These are phyloP conservation scores for Apamea epomidion DNA, from an alignment of 2,888 invertebrate species.

Conservation along the genomic window DNA sequence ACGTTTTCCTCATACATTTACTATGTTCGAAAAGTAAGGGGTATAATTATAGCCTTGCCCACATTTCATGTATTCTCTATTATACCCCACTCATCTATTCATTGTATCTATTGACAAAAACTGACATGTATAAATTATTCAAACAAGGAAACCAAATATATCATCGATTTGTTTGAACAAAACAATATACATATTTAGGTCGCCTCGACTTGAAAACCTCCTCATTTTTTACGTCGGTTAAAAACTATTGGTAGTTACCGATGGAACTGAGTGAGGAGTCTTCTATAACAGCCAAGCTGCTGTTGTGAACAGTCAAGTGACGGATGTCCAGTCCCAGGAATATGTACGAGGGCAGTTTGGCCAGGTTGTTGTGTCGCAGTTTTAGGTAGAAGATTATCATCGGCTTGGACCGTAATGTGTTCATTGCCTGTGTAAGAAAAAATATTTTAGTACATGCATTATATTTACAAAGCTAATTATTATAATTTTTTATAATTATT, in stretches of 20 bases:
- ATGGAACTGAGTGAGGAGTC: slow-evolving; percentile 96
- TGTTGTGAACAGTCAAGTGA: slow-evolving; percentile 96
- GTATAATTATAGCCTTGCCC: background rate
- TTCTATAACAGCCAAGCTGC: slow-evolving; percentile 96
- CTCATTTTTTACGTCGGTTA: background rate
- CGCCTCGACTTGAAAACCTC: background rate
- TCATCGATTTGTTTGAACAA: slow-evolving; percentile 14
- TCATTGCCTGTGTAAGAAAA: slow-evolving; percentile 92
- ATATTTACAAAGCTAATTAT: background rate
- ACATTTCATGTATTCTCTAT: background rate
- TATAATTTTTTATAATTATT: too few species aligned
- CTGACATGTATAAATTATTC: background rate
- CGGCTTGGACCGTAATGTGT: slow-evolving; percentile 94
- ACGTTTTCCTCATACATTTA: background rate
- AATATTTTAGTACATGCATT: background rate
- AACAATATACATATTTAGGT: background rate
- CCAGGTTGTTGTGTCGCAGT: slow-evolving; percentile 95
- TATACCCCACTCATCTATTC: background rate
- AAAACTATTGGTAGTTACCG: slow-evolving; percentile 88
- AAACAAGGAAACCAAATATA: background rate
- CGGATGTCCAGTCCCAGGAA: slow-evolving; percentile 96
- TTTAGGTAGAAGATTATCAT: slow-evolving; percentile 97
- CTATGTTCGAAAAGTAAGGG: background rate
- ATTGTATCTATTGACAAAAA: background rate
- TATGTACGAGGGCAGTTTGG: slow-evolving; percentile 96